phyloP scores from a whole-genome alignment of 2,797 vertebrate genomes.

The Lithobates pipiens region DNA sequence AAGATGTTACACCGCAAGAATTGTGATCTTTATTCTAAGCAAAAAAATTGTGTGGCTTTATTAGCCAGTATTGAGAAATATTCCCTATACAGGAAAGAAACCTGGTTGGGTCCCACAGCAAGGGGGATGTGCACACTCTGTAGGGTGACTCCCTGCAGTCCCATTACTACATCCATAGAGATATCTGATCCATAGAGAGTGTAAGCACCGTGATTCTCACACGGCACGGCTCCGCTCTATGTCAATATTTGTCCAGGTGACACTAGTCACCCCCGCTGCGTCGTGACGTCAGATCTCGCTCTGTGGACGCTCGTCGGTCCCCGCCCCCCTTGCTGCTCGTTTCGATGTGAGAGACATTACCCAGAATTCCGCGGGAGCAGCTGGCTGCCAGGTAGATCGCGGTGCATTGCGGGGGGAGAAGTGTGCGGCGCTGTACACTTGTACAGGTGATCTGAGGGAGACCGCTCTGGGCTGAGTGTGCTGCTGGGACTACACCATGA shows the following conservation, averaged over 20 bases:
- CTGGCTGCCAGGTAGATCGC: not conserved
- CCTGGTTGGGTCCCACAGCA: too few species aligned
- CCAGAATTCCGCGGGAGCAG: conserved; percentile 28
- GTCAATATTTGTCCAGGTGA: conserved; percentile 43
- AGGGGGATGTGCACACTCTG: too few species aligned
- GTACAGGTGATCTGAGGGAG: not conserved
- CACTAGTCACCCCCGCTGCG: conserved; percentile 10
- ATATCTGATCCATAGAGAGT: too few species aligned
- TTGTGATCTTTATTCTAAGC: too few species aligned
- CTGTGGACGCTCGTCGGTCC: not conserved
- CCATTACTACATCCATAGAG: too few species aligned
- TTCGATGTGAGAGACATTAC: conserved; percentile 16
- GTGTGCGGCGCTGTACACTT: not conserved
- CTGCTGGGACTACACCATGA: conserved; percentile 76
- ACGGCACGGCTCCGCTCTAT: not conserved
- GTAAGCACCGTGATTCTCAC: not conserved
- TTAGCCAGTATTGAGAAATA: too few species aligned
- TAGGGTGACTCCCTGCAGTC: too few species aligned
- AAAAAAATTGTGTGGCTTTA: too few species aligned
- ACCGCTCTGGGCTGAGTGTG: not conserved
- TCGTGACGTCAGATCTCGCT: conserved; percentile 32
- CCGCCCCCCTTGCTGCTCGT: conserved; percentile 13
- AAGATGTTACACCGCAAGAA: too few species aligned
- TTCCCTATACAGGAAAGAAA: too few species aligned
- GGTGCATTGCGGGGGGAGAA: not conserved